Percentiles rank a stretch among this genome's conserved stretches.
These are phyloP conservation scores for Euleptes europaea DNA, from an alignment of 2,113 vertebrate species.

Conservation along the genomic window DNA sequence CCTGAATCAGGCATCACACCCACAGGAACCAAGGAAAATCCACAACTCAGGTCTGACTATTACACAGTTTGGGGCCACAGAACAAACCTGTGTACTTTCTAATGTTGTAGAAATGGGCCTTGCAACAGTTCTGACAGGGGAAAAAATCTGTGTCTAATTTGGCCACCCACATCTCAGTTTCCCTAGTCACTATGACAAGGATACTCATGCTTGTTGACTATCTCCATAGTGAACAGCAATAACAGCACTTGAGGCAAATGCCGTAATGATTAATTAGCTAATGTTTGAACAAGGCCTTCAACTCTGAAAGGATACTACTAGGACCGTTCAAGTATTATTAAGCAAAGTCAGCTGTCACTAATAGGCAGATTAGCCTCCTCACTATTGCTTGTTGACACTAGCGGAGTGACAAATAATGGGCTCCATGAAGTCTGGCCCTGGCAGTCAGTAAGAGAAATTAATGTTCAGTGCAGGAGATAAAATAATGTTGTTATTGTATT, in stretches of 20 bases:
- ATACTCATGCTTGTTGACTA: slow-evolving; percentile 52
- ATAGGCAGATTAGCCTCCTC: slow-evolving; percentile 48
- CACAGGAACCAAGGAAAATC: too few species aligned
- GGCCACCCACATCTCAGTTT: slow-evolving; percentile 24
- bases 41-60: too few species aligned
- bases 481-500: slow-evolving; percentile 22
- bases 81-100: too few species aligned
- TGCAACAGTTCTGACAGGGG: slow-evolving; percentile 25
- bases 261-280: slow-evolving; percentile 56
- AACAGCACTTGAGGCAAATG: slow-evolving; percentile 56
- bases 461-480: slow-evolving; percentile 46
- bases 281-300: slow-evolving; percentile 60
- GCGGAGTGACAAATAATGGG: slow-evolving; percentile 56
- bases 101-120: not conserved
- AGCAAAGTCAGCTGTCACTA: slow-evolving; percentile 61
- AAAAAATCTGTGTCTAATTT: not conserved
- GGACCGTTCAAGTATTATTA: slow-evolving; percentile 54
- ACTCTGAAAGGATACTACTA: slow-evolving; percentile 45
- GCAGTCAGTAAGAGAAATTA: slow-evolving; percentile 42
- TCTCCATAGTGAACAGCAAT: slow-evolving; percentile 36
- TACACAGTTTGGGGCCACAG: too few species aligned
- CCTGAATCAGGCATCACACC: too few species aligned
- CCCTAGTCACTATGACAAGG: slow-evolving; percentile 32
- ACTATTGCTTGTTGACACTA: slow-evolving; percentile 49
- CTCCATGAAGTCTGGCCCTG: slow-evolving; percentile 51